Percentiles rank a stretch among this genome's conserved stretches.
phyloP scores from a whole-genome alignment of 2,797 vertebrate species.

The Apodemus agrarius region DNA sequence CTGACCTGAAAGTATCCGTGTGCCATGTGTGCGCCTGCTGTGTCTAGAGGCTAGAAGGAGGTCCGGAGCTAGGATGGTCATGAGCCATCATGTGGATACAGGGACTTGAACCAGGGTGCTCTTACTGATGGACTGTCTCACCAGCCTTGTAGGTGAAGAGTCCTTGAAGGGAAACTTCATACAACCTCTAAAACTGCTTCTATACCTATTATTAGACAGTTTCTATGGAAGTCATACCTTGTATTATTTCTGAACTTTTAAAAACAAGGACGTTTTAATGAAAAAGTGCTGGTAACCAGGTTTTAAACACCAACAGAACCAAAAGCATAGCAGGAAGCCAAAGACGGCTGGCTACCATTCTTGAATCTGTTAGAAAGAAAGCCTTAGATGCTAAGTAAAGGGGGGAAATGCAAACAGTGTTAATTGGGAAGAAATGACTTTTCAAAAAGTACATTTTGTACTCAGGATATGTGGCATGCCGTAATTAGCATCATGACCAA shows the following conservation, averaged over 20 bases:
- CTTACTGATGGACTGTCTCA: neutral
- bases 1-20: neutral
- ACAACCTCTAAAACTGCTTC: neutral
- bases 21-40: neutral
- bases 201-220: neutral
- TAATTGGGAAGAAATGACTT: neutral
- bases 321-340: neutral
- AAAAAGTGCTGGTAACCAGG: neutral
- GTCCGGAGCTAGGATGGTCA: neutral
- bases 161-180: neutral
- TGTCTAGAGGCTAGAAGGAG: neutral
- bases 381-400: neutral
- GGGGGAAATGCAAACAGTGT: neutral
- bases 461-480: neutral
- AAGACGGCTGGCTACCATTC: neutral
- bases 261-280: neutral
- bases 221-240: neutral
- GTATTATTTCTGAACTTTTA: neutral
- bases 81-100: neutral
- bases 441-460: neutral
- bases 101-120: neutral
- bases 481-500: neutral
- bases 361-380: neutral
- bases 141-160: fast-evolving
- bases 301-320: neutral